Evolutionary conservation across 1,140 invertebrate species (phyloP).

Genomic region (Neodiprion virginianus): DNA sequence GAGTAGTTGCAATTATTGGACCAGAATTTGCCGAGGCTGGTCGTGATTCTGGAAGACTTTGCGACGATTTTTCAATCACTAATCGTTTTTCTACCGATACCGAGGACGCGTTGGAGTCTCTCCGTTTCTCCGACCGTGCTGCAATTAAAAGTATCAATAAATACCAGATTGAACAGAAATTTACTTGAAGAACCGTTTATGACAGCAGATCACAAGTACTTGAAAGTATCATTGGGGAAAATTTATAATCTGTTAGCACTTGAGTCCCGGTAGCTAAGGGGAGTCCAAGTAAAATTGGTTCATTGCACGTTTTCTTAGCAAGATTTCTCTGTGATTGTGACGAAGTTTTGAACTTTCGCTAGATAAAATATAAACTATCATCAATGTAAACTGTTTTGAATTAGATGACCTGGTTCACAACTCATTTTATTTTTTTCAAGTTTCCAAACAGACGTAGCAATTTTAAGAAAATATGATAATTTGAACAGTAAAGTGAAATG

Average conservation of each 20-base stretch:
- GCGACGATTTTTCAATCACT: conserved; percentile 53
- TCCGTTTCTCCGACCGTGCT: conserved; percentile 55
- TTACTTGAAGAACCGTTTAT: not conserved
- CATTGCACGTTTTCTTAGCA: too few relatives aligned
- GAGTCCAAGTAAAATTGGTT: too few relatives aligned
- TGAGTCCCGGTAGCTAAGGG: too few relatives aligned
- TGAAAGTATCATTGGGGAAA: conserved; percentile 1
- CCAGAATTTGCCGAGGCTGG: conserved; percentile 57
- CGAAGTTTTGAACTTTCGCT: too few relatives aligned
- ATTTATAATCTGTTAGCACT: not conserved
- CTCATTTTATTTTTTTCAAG: too few relatives aligned
- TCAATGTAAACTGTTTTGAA: too few relatives aligned
- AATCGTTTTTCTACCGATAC: conserved; percentile 55
- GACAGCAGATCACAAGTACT: not conserved
- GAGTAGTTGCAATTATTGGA: conserved; percentile 45
- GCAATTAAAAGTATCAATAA: conserved; percentile 19
- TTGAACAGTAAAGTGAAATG: too few relatives aligned
- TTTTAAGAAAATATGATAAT: too few relatives aligned
- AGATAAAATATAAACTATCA: too few relatives aligned
- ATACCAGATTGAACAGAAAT: conserved; percentile 7
- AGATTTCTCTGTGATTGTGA: too few relatives aligned
- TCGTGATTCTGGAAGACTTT: conserved; percentile 52
- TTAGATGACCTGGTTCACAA: too few relatives aligned
- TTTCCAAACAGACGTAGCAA: too few relatives aligned
- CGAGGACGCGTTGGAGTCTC: conserved; percentile 58